phyloP scores from a whole-genome alignment of 2,888 invertebrate genomes.

The Morpho achilles region DNA sequence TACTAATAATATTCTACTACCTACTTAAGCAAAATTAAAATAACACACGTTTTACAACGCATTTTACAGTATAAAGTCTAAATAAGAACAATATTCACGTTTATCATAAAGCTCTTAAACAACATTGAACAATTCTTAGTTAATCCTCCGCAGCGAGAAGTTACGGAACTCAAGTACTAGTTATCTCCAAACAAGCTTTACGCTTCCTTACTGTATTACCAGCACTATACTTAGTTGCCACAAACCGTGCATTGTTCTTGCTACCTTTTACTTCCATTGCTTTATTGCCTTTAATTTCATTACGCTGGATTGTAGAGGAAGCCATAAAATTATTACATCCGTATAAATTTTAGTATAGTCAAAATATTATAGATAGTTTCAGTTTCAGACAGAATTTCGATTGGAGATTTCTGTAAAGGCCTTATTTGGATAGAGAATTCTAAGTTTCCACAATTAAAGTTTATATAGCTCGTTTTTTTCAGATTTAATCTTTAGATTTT shows the following conservation, averaged over 20 bases:
- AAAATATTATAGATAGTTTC: slow-evolving; percentile 10
- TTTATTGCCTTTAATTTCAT: slow-evolving; percentile 52
- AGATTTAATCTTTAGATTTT: too few relatives aligned
- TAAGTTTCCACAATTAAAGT: too few relatives aligned
- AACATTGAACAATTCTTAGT: slow-evolving; percentile 5
- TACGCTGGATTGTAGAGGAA: slow-evolving; percentile 43
- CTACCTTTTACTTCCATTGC: slow-evolving; percentile 47
- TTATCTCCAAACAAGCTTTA: slow-evolving; percentile 29
- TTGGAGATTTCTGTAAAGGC: too few relatives aligned
- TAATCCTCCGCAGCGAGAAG: slow-evolving; percentile 22
- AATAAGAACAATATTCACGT: too few relatives aligned
- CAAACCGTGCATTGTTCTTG: slow-evolving; percentile 20
- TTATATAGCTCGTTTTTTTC: too few relatives aligned
- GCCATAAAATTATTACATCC: slow-evolving; percentile 61
- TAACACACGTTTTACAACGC: too few relatives aligned
- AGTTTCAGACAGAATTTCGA: too few relatives aligned
- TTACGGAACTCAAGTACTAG: slow-evolving; percentile 24
- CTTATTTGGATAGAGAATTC: too few relatives aligned
- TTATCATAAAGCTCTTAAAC: too few relatives aligned
- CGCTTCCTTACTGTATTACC: slow-evolving; percentile 21
- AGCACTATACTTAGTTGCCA: slow-evolving; percentile 30
- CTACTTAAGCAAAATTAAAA: too few relatives aligned
- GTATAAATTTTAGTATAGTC: slow-evolving; percentile 50
- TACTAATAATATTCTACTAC: too few relatives aligned
- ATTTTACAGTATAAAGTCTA: too few relatives aligned